Evolutionary conservation across 2,113 vertebrate species (phyloP).

Genomic region (Otocyon megalotis): DNA sequence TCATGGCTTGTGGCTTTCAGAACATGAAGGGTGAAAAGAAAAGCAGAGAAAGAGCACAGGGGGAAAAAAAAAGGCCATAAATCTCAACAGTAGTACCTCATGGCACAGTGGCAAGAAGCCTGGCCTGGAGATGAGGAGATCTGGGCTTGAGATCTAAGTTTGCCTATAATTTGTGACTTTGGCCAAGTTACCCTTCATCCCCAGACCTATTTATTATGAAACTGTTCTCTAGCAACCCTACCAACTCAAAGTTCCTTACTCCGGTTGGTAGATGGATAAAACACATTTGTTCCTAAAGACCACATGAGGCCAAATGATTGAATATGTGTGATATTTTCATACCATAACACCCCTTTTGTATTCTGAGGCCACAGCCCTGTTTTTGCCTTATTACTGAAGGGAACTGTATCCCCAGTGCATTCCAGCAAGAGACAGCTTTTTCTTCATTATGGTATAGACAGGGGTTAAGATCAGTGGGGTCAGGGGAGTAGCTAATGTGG

Average conservation of each 20-base stretch:
- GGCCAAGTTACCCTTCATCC: background rate
- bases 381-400: background rate
- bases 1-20: background rate
- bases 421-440: background rate
- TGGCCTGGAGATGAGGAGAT: background rate
- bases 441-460: background rate
- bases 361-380: background rate
- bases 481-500: background rate
- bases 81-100: background rate
- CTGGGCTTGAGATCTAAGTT: background rate
- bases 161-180: slow-evolving; percentile 39
- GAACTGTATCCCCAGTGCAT: background rate
- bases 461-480: background rate
- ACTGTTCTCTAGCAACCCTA: slow-evolving; percentile 29
- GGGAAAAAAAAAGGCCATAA: background rate
- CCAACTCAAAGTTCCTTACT: slow-evolving; percentile 39
- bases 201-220: slow-evolving; percentile 26
- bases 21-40: background rate
- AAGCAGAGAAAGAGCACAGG: background rate
- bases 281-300: slow-evolving; percentile 19
- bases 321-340: slow-evolving; percentile 27
- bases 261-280: slow-evolving; percentile 32
- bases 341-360: background rate
- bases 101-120: background rate
- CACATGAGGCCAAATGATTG: background rate